These are phyloP conservation scores for Sceloporus tristichus DNA, from an alignment of 2,113 vertebrate species.

Conservation along the genomic window DNA sequence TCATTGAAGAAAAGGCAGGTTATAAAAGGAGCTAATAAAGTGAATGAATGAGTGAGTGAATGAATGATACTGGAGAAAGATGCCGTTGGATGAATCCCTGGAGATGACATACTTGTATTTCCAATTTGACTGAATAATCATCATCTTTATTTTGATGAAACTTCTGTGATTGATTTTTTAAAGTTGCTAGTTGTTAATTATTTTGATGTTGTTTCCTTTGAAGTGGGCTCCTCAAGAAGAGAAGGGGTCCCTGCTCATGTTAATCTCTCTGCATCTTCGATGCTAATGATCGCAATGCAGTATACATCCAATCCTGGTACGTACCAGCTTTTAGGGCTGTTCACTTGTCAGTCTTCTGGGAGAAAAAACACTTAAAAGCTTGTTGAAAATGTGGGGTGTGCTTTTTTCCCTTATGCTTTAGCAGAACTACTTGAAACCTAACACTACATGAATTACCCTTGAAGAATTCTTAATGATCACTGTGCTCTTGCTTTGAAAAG, in stretches of 20 bases:
- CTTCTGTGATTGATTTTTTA: background rate
- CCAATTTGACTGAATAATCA: background rate
- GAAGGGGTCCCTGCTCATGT: slow-evolving; percentile 96
- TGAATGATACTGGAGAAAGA: background rate
- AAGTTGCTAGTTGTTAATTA: slow-evolving; percentile 7
- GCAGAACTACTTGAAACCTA: slow-evolving; percentile 12
- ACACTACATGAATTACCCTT: background rate
- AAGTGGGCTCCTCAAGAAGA: slow-evolving; percentile 96
- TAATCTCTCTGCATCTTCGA: slow-evolving; percentile 96
- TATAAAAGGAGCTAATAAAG: too few relatives aligned
- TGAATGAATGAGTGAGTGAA: background rate
- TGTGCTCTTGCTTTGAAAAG: slow-evolving; percentile 1
- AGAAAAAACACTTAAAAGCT: background rate
- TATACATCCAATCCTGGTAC: slow-evolving; percentile 97
- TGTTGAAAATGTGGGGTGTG: too few relatives aligned
- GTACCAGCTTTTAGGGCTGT: slow-evolving; percentile 25
- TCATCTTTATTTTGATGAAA: slow-evolving; percentile 26
- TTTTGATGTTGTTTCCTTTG: slow-evolving; percentile 57
- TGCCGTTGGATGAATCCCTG: background rate
- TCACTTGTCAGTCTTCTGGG: background rate
- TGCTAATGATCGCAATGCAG: slow-evolving; percentile 99
- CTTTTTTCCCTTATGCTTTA: background rate
- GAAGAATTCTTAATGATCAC: background rate
- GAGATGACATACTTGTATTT: background rate
- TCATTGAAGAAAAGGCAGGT: too few relatives aligned